Conservation (phyloP, 2,888 invertebrate species). For the Noctua pronuba region DNA sequence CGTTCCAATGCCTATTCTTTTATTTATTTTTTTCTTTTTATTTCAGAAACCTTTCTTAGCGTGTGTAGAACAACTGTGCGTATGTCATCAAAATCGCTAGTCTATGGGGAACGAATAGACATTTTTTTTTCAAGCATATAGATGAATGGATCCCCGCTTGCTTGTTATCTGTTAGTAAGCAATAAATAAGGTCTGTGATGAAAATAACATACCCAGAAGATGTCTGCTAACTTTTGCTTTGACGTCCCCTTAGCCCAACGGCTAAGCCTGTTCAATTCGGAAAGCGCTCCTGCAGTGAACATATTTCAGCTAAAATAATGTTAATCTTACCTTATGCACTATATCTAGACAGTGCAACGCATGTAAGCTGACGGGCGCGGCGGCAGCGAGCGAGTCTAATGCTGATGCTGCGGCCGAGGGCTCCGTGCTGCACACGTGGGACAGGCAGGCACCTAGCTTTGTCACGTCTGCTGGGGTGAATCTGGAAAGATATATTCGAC, state of each 20-base stretch:
- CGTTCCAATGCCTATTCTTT: no score
- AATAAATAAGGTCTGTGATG: no score
- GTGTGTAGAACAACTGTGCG: no score
- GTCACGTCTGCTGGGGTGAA: constrained; percentile 94
- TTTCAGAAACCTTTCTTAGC: no score
- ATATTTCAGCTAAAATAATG: neutral
- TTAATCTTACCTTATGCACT: constrained; percentile 93
- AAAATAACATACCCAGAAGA: neutral
- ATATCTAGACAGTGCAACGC: constrained; percentile 96
- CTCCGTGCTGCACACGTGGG: constrained; percentile 78
- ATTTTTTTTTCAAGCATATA: no score
- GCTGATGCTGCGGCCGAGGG: constrained; percentile 77
- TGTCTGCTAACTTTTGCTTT: neutral
- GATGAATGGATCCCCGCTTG: no score
- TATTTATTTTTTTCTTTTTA: no score
- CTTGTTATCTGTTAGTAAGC: no score
- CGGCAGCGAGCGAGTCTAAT: constrained; percentile 74
- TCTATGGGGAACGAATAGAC: no score
- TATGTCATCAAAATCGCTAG: no score
- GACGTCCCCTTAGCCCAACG: no score
- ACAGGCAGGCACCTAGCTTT: constrained; percentile 92
- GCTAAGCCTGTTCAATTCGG: neutral
- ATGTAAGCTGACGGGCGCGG: constrained; percentile 95
- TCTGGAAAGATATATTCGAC: constrained; percentile 71
- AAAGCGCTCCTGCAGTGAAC: neutral